Evolutionary conservation across 2,113 vertebrate species (phyloP), one percentile per base, ranked within the genome.

Genomic region (Chaetura pelagica): DNA sequence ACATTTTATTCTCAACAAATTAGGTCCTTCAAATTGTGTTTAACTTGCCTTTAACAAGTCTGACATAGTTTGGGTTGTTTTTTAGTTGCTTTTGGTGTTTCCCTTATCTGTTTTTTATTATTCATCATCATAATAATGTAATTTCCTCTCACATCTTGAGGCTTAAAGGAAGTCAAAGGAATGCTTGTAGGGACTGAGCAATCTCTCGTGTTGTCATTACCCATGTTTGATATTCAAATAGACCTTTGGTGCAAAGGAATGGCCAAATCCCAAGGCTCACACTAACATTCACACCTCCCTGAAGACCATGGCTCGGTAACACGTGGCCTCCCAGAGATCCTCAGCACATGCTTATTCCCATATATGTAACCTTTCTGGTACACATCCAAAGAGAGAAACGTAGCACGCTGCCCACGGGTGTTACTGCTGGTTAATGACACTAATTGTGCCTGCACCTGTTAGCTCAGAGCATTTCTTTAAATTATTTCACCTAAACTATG

Each of bases 221-320:
- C 30, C 30, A 34, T 4, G 7, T 52, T 40, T 1, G 7, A 12
- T 75, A 63, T 35, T 55, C 59, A 87, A 92, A 54, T 73, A 35
- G 2, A 63, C 11, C 26, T 63, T 44, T 52, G 18, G 30, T 51
- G 51, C 32, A 61, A 38, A 66, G 16, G 49, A 83, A 61, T 10
- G 52, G 67, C 49, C 48, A 59, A 58, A 84, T 81, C 59, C 66
- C 75, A 85, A 59, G 49, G 64, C 30, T 67, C 30, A 3, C 2
- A 0, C 22, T 29, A 21, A 38, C 4, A 1, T 42, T 55, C 46
- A 3, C 0, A 0, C 52, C 63, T 80, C 52, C 77, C 64, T 6
- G 8, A 27, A 87, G 85, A 38, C 27, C 62, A 34, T 0, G 1
- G 35, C 73, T 75, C 46, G 11, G 42, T 42, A 63, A 38, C 49